phyloP scores from a whole-genome alignment of 2,888 invertebrate species.

The Agonopterix alstromeriana region DNA sequence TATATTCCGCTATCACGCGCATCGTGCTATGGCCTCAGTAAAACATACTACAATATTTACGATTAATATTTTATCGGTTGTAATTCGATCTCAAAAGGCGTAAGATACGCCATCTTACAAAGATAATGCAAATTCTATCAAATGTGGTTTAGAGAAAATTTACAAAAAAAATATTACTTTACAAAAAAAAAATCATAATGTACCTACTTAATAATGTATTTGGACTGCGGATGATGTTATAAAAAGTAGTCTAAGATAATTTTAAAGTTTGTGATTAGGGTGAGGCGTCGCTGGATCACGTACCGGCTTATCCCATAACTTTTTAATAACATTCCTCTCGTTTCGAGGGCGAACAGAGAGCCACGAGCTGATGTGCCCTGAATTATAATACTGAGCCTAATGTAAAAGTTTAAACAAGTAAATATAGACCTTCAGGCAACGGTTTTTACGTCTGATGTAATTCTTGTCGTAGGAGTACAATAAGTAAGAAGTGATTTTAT shows the following conservation, averaged over 20 bases:
- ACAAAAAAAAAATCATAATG: slow-evolving; percentile 2
- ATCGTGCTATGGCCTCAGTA: no score
- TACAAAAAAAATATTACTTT: no score
- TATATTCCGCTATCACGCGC: no score
- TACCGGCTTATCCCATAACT: slow-evolving; percentile 67
- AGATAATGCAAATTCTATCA: no score
- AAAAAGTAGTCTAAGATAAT: slow-evolving; percentile 46
- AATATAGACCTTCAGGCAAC: not conserved
- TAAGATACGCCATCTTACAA: no score
- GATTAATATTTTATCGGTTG: no score
- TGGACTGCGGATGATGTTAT: slow-evolving; percentile 23
- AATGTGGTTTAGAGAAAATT: no score
- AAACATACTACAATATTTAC: no score
- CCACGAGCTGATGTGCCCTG: slow-evolving; percentile 53
- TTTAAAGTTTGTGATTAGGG: slow-evolving; percentile 68
- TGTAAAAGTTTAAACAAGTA: slow-evolving; percentile 41
- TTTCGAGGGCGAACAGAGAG: slow-evolving; percentile 48
- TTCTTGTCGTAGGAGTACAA: no score
- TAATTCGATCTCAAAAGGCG: no score
- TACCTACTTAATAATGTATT: slow-evolving; percentile 18
- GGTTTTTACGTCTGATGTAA: no score
- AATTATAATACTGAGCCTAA: slow-evolving; percentile 46
- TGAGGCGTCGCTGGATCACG: slow-evolving; percentile 38
- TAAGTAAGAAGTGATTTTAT: no score
- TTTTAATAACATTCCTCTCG: slow-evolving; percentile 71